A percentile compares a stretch with the other conserved stretches of the same genome.
These are phyloP conservation scores for Solea senegalensis DNA, from an alignment of 2,113 vertebrate species.

Conservation along the genomic window DNA sequence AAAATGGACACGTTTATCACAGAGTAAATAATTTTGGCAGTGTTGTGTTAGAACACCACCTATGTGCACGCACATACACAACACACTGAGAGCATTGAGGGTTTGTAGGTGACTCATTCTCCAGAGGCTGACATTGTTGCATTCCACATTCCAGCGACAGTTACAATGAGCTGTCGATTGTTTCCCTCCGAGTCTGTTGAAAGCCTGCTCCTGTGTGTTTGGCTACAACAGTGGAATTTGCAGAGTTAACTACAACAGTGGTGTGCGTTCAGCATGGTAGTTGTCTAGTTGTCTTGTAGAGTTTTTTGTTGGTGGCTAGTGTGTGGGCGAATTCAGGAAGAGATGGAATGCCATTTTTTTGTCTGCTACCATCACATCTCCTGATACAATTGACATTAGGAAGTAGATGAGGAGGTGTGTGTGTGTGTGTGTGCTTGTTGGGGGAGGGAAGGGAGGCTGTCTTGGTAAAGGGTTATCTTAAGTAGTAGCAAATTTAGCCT, in stretches of 20 bases:
- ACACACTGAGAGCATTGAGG: constrained; percentile 35
- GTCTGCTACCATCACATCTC: constrained; percentile 30
- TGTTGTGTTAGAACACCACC: constrained; percentile 39
- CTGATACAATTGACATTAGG: constrained; percentile 49
- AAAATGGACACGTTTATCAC: background rate
- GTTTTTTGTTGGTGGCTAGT: constrained; percentile 29
- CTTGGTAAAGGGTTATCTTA: constrained; percentile 69
- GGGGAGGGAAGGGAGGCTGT: constrained; percentile 48
- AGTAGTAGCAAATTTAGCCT: constrained; percentile 72
- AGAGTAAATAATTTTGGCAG: constrained; percentile 12
- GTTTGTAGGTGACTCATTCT: constrained; percentile 73
- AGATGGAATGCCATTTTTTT: constrained; percentile 54
- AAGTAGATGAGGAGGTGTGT: constrained; percentile 43
- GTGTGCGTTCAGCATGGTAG: constrained; percentile 9
- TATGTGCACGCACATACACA: constrained; percentile 31
- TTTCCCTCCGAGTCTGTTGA: constrained; percentile 63
- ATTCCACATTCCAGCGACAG: constrained; percentile 71
- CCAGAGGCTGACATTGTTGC: constrained; percentile 75
- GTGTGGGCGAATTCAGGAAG: constrained; percentile 50
- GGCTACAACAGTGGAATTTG: constrained; percentile 52
- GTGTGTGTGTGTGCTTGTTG: constrained; percentile 30
- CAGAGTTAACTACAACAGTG: constrained; percentile 35
- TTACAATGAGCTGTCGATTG: constrained; percentile 69
- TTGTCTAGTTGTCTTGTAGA: constrained; percentile 22
- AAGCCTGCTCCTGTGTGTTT: constrained; percentile 64